Conservation (phyloP, 1,140 invertebrate species). For the Lucilia cuprina region DNA sequence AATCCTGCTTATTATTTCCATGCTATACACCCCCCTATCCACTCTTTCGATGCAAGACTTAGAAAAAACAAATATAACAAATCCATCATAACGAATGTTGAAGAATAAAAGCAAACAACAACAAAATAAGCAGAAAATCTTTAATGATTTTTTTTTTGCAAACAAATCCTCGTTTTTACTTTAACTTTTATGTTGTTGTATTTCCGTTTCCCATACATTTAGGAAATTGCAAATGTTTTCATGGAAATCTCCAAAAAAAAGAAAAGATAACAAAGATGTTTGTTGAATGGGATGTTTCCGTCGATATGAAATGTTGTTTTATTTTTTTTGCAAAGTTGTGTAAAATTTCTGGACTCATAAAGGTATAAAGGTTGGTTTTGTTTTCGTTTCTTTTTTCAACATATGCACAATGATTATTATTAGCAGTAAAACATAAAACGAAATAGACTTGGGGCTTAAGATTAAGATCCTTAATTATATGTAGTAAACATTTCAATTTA, state of each 20-base stretch:
- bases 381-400: not conserved
- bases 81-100: not conserved
- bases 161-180: not conserved
- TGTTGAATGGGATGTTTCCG: not conserved
- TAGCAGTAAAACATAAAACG: not conserved
- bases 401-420: not conserved
- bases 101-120: not conserved
- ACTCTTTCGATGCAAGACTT: not conserved
- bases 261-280: not conserved
- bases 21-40: not conserved
- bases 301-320: not conserved
- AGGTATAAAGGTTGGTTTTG: not conserved
- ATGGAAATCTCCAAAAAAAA: not conserved
- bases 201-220: not conserved
- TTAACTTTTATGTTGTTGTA: not conserved
- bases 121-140: not conserved
- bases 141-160: not conserved
- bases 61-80: not conserved
- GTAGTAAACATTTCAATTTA: not conserved
- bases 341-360: not conserved
- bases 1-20: not conserved
- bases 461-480: not conserved
- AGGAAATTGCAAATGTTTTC: constrained; percentile 3
- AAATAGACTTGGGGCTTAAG: not conserved
- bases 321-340: not conserved